Conservation (phyloP, 2,797 vertebrate species). For the Sciaenops ocellatus region DNA sequence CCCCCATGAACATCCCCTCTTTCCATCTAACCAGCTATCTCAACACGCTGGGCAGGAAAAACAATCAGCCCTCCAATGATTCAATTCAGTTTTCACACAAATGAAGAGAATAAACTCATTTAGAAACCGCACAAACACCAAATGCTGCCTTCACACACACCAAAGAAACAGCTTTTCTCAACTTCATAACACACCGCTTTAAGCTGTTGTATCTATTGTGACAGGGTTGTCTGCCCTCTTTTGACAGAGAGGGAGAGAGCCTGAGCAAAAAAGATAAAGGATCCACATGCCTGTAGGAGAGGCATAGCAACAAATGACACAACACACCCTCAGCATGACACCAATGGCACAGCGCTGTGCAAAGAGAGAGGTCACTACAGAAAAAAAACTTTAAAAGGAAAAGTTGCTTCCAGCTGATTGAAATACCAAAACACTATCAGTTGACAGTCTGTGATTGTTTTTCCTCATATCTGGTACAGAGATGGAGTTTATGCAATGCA, state of each 20-base stretch:
- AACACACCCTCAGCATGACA: conserved; percentile 73
- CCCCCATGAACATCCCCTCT: conserved; percentile 19
- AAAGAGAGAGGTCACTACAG: conserved; percentile 59
- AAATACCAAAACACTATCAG: conserved; percentile 38
- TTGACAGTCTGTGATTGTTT: conserved; percentile 25
- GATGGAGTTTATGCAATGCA: conserved; percentile 21
- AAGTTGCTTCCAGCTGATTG: conserved; percentile 47
- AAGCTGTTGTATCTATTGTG: conserved; percentile 57
- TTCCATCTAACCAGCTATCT: conserved; percentile 44
- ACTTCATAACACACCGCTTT: conserved; percentile 39
- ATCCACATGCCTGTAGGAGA: conserved; percentile 74
- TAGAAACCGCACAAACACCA: conserved; percentile 22
- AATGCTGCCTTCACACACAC: conserved; percentile 26
- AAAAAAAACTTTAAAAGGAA: conserved; percentile 42
- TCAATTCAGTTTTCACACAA: conserved; percentile 23
- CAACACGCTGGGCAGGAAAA: conserved; percentile 48
- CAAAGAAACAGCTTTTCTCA: conserved; percentile 9
- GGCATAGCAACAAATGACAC: conserved; percentile 82
- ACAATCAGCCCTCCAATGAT: conserved; percentile 9
- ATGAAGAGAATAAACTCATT: conserved; percentile 23
- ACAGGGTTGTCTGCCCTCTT: conserved; percentile 57
- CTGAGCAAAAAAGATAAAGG: conserved; percentile 61
- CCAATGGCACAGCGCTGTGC: conserved; percentile 62
- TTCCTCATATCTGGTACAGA: not conserved
- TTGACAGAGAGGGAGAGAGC: conserved; percentile 60